These are phyloP conservation scores for Ceriagrion tenellum DNA, from an alignment of 2,888 invertebrate genomes.

Conservation along the genomic window DNA sequence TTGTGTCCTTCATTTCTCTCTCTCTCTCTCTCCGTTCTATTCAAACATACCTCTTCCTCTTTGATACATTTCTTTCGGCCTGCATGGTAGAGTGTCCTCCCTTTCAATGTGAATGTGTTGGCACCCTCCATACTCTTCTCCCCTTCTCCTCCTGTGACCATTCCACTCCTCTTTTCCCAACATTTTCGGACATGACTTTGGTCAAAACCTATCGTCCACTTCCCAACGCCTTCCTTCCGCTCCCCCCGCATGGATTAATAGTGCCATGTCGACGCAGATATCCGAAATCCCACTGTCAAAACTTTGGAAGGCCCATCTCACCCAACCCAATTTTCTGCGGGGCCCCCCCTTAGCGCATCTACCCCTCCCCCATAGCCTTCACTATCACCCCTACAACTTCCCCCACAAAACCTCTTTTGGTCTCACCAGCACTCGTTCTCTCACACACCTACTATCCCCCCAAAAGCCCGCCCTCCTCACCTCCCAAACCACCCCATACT, in stretches of 20 bases:
- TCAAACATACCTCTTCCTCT: not conserved
- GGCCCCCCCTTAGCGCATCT: not conserved
- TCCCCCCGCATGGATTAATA: conserved; percentile 44
- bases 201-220: conserved; percentile 35
- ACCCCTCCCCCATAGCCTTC: not conserved
- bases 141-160: not conserved
- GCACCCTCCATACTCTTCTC: not conserved
- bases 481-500: too few relatives aligned
- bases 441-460: not conserved
- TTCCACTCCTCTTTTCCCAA: not conserved
- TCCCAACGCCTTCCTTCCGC: not conserved
- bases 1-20: not conserved
- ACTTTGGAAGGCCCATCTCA: conserved; percentile 50
- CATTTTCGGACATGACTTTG: conserved; percentile 30
- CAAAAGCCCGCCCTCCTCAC: not conserved
- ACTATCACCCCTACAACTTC: not conserved
- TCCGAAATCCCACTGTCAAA: conserved; percentile 62
- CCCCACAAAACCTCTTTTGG: not conserved
- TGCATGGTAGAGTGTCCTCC: not conserved
- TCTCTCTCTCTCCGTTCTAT: not conserved
- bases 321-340: not conserved
- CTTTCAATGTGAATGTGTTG: not conserved
- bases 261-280: conserved; percentile 62
- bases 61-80: too few relatives aligned
- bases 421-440: not conserved